phyloP scores from a whole-genome alignment of 2,113 vertebrate species.

The Gambusia holbrooki region DNA sequence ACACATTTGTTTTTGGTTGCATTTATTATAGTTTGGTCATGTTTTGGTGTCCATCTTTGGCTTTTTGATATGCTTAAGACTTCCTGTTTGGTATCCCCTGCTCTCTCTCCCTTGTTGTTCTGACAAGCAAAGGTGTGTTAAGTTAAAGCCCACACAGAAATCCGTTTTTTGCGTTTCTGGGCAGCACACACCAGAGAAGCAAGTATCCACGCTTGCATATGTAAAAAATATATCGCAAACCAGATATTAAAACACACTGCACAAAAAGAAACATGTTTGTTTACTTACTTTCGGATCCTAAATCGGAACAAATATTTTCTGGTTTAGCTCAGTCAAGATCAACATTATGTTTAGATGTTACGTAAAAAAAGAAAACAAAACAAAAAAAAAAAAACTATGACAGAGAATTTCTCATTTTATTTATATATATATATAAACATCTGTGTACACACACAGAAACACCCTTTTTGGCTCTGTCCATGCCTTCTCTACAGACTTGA shows the following conservation, averaged over 20 bases:
- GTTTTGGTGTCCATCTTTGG: not conserved
- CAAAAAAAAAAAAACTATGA: too few relatives aligned
- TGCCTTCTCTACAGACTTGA: too few relatives aligned
- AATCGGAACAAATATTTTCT: not conserved
- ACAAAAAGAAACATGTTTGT: not conserved
- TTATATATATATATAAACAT: too few relatives aligned
- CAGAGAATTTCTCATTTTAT: too few relatives aligned
- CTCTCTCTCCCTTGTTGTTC: conserved; percentile 18
- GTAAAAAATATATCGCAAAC: not conserved
- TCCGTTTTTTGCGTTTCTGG: conserved; percentile 3
- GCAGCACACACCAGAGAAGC: conserved; percentile 10
- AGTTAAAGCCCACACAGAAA: conserved; percentile 9
- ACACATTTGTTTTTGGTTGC: not conserved
- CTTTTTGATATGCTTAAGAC: conserved; percentile 14
- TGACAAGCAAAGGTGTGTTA: conserved; percentile 36
- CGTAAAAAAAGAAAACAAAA: too few relatives aligned
- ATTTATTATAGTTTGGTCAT: conserved; percentile 1
- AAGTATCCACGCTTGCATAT: not conserved
- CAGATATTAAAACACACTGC: not conserved
- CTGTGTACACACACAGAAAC: too few relatives aligned
- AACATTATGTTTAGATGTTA: not conserved
- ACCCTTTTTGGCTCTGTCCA: too few relatives aligned
- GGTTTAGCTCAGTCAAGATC: not conserved
- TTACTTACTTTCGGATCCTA: not conserved
- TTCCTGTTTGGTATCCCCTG: conserved; percentile 33